Evolutionary conservation across 2,797 vertebrate genomes (phyloP), one percentile per base, ranked within the genome.

Genomic region (Eulemur albifrons): DNA sequence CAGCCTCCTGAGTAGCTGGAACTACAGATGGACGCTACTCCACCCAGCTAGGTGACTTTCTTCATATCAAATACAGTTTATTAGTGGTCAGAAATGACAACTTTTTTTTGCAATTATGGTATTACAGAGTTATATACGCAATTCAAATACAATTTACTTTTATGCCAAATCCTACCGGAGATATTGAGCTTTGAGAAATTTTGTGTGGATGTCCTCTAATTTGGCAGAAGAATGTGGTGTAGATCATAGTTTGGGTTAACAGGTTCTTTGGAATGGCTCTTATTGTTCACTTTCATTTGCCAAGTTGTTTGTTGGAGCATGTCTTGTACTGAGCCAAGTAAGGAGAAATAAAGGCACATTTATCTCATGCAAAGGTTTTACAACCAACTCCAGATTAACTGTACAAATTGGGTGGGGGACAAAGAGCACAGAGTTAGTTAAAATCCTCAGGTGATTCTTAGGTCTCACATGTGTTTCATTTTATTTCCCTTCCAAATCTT

Each of bases 211-310:
- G 87, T 84, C 65, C 38, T 79, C 65, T 11, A 80, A 63, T 20
- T 52, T 84, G 89, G 35, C 30, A 80, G 38, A 86, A 96, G 40
- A 88, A 80, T 65, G 15, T 30, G 35, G 48, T 43, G 43, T 20
- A 20, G 25, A 12, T 72, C 32, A 83, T 38, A 73, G 40, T 75
- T 69, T 81, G 14, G 7, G n/a, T 88, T 77, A 77, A 72, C 25
- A 79, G 52, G n/a, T 32, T 35, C 40, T 85, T 73, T 84, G 30
- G 32, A 83, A 79, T 52, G 23, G 7, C 35, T 95, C 12, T 91
- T 79, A 90, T 25, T 81, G 10, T 85, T 84, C 10, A 61, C 21
- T 93, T 91, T 83, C n/a, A 83, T 72, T 93, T 93, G 81, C 32
- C 43, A 93, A 72, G 75, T 43, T 88, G 32, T 63, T 93, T 95